Conservation (phyloP, 2,888 invertebrate genomes). For the Amphipyra berbera region DNA sequence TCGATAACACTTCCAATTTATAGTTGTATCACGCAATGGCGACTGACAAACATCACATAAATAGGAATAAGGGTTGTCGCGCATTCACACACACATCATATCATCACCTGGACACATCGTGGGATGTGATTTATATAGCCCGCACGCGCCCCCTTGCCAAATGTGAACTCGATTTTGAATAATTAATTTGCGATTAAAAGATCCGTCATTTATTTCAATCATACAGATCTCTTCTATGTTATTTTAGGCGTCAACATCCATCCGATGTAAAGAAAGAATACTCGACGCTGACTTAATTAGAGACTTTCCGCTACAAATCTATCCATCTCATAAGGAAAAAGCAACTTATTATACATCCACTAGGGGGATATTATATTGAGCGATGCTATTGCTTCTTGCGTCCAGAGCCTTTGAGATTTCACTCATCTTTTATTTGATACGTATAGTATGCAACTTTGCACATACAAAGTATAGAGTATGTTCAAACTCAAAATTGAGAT, state of each 20-base stretch:
- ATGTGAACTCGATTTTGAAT: too few species aligned
- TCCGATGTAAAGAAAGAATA: too few species aligned
- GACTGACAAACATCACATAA: slow-evolving; percentile 54
- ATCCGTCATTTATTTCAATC: too few species aligned
- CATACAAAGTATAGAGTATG: slow-evolving; percentile 1
- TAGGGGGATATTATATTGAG: slow-evolving; percentile 6
- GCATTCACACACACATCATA: slow-evolving; percentile 3
- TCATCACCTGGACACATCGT: too few species aligned
- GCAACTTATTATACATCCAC: slow-evolving; percentile 11
- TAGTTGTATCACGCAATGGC: slow-evolving; percentile 74
- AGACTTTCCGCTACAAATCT: too few species aligned
- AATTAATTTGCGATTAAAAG: too few species aligned
- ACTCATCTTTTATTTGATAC: slow-evolving; percentile 2
- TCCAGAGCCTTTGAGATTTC: slow-evolving; percentile 2
- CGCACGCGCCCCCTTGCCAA: too few species aligned
- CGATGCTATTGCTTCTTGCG: slow-evolving; percentile 21
- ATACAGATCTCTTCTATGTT: too few species aligned
- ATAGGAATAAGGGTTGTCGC: slow-evolving; percentile 63
- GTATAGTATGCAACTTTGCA: neutral
- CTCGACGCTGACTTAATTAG: too few species aligned
- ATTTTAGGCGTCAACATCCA: too few species aligned
- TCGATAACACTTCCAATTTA: slow-evolving; percentile 80
- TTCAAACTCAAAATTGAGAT: slow-evolving; percentile 29
- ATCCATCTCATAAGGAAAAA: too few species aligned
- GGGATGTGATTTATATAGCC: too few species aligned